A percentile compares a stretch with the other conserved stretches of the same genome.
Evolutionary conservation across 2,888 invertebrate genomes (phyloP).

Genomic region (Zaprionus obscuricornis): DNA sequence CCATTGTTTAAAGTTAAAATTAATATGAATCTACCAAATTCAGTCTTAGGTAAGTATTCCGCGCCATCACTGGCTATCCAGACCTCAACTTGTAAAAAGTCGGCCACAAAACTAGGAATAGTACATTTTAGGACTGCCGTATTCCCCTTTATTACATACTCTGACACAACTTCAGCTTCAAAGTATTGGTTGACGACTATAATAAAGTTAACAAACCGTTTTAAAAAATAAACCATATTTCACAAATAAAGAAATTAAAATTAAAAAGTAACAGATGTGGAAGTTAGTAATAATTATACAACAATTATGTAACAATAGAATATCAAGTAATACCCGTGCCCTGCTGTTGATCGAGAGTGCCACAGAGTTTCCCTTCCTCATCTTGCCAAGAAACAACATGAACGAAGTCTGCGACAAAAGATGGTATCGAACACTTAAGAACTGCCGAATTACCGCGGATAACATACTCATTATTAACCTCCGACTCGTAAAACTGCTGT

Average conservation of each 20-base stretch:
- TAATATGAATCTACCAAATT: slow-evolving; percentile 87
- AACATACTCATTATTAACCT: slow-evolving; percentile 89
- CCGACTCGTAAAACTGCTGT: slow-evolving; percentile 89
- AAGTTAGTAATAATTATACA: too few relatives aligned
- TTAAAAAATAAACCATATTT: slow-evolving; percentile 1
- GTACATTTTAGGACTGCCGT: slow-evolving; percentile 94
- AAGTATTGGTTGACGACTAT: slow-evolving; percentile 94
- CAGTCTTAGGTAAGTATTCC: slow-evolving; percentile 88
- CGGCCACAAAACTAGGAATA: slow-evolving; percentile 94
- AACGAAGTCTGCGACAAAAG: slow-evolving; percentile 90
- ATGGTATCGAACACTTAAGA: slow-evolving; percentile 89
- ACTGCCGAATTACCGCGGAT: slow-evolving; percentile 89
- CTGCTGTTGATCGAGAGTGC: slow-evolving; percentile 79
- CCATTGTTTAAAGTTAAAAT: slow-evolving; percentile 16
- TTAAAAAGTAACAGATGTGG: background rate
- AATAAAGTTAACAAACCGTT: too few relatives aligned
- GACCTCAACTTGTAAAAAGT: slow-evolving; percentile 94
- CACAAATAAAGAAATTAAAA: slow-evolving; percentile 3
- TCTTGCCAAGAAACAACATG: slow-evolving; percentile 89
- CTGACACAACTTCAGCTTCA: slow-evolving; percentile 94
- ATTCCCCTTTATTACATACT: slow-evolving; percentile 94
- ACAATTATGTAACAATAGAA: too few relatives aligned
- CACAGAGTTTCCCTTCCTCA: slow-evolving; percentile 84
- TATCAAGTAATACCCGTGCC: slow-evolving; percentile 73
- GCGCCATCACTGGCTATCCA: slow-evolving; percentile 89